Percentiles rank a stretch among this genome's conserved stretches.
Conservation (phyloP, 2,888 invertebrate genomes). For the Trissolcus brochymenae region DNA sequence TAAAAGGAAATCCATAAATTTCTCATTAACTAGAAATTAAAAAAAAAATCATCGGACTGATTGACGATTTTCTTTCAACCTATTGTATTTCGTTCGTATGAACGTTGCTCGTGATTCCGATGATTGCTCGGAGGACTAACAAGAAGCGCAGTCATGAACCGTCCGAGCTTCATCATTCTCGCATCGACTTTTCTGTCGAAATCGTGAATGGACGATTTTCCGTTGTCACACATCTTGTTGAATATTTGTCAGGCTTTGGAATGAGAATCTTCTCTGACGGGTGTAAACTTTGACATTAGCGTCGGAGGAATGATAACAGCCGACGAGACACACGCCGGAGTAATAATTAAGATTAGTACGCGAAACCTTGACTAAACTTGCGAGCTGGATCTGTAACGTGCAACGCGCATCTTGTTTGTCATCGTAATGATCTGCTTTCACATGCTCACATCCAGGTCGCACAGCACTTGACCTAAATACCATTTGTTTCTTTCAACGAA, state of each 20-base stretch:
- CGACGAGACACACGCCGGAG: constrained; percentile 1
- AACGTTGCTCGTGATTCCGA: constrained; percentile 17
- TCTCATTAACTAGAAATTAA: too few relatives aligned
- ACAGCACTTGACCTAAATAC: constrained; percentile 43
- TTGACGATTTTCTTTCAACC: constrained; percentile 58
- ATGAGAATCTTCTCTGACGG: too few relatives aligned
- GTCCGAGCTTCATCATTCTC: constrained; percentile 21
- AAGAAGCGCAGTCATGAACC: constrained; percentile 13
- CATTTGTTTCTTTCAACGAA: constrained; percentile 27
- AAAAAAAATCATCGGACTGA: constrained; percentile 30
- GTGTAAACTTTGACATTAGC: too few relatives aligned
- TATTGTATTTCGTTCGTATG: constrained; percentile 28
- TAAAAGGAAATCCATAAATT: too few relatives aligned
- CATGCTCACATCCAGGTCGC: constrained; percentile 39
- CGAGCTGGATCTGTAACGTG: constrained; percentile 14
- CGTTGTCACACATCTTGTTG: neutral
- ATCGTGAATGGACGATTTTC: neutral
- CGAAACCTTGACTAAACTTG: constrained; percentile 21
- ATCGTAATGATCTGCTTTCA: constrained; percentile 38
- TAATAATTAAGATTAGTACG: constrained; percentile 33
- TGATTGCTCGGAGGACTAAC: constrained; percentile 31
- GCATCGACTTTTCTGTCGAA: neutral
- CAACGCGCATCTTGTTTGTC: constrained; percentile 27
- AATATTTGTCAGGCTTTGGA: constrained; percentile 7
- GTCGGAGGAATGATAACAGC: too few relatives aligned